Conservation (phyloP, 1,140 invertebrate genomes). For the Cyclina sinensis region DNA sequence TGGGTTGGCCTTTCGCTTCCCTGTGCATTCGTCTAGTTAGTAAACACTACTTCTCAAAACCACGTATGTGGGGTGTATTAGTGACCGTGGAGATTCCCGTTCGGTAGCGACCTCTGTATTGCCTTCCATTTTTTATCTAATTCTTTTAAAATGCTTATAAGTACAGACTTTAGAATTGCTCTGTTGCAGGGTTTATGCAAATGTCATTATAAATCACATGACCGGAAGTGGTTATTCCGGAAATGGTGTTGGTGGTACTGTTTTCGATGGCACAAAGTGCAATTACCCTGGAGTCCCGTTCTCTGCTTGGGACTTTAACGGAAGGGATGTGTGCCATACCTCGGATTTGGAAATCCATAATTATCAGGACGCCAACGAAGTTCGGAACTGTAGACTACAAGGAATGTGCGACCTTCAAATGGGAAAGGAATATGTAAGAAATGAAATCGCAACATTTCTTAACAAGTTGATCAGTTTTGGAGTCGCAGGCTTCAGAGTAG, state of each 20-base stretch:
- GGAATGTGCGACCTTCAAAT: conserved; percentile 93
- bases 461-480: conserved; percentile 90
- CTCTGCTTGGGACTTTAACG: conserved; percentile 83
- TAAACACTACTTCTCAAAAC: too few species aligned
- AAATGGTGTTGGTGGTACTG: conserved; percentile 82
- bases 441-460: conserved; percentile 86
- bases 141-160: too few species aligned
- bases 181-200: conserved; percentile 84
- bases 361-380: conserved; percentile 83
- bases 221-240: conserved; percentile 88
- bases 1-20: too few species aligned
- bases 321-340: conserved; percentile 82
- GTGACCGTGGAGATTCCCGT: too few species aligned
- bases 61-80: too few species aligned
- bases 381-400: conserved; percentile 91
- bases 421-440: conserved; percentile 89
- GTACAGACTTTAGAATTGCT: too few species aligned
- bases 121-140: too few species aligned
- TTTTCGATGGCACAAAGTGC: conserved; percentile 84
- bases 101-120: too few species aligned
- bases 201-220: conserved; percentile 96
- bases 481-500: conserved; percentile 90
- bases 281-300: conserved; percentile 88
- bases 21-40: too few species aligned
- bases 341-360: conserved; percentile 85